Percentiles rank a stretch among this genome's conserved stretches.
These are phyloP conservation scores for Lacanobia wlatinum DNA, from an alignment of 2,888 invertebrate species.

Conservation along the genomic window DNA sequence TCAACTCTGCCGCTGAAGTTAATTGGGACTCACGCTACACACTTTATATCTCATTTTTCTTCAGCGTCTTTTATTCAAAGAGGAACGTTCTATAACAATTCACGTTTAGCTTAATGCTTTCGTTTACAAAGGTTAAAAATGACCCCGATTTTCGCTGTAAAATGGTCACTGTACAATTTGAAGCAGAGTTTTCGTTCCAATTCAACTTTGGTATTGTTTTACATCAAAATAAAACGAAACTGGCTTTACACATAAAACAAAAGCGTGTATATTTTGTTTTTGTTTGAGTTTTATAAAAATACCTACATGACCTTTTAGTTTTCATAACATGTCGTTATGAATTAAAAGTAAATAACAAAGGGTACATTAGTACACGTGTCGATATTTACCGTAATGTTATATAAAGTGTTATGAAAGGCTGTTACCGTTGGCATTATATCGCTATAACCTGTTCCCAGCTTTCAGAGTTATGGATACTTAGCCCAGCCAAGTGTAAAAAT, in stretches of 20 bases:
- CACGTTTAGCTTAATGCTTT: constrained; percentile 34
- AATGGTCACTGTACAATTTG: background rate
- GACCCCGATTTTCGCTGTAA: background rate
- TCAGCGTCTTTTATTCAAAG: constrained; percentile 73
- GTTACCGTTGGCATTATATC: constrained; percentile 22
- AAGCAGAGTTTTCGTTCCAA: background rate
- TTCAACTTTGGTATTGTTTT: constrained; percentile 16
- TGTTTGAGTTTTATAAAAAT: constrained; percentile 6
- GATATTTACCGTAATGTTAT: constrained; percentile 33
- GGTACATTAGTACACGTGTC: constrained; percentile 42
- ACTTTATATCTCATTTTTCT: constrained; percentile 75
- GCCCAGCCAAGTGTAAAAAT: constrained; percentile 36
- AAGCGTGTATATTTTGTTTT: background rate
- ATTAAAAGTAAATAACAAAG: constrained; percentile 17
- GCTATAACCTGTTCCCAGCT: constrained; percentile 25
- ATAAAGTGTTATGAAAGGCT: constrained; percentile 33
- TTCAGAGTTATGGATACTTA: constrained; percentile 35
- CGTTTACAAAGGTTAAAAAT: constrained; percentile 24
- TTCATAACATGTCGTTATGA: constrained; percentile 19
- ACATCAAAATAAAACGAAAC: constrained; percentile 6
- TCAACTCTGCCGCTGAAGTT: constrained; percentile 80
- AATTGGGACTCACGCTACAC: constrained; percentile 79
- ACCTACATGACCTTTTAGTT: constrained; percentile 16
- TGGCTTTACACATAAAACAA: background rate
- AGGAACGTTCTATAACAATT: constrained; percentile 51